Percentiles rank a stretch among this genome's conserved stretches.
phyloP scores from a whole-genome alignment of 2,888 invertebrate species.

The Calameuta filiformis region DNA sequence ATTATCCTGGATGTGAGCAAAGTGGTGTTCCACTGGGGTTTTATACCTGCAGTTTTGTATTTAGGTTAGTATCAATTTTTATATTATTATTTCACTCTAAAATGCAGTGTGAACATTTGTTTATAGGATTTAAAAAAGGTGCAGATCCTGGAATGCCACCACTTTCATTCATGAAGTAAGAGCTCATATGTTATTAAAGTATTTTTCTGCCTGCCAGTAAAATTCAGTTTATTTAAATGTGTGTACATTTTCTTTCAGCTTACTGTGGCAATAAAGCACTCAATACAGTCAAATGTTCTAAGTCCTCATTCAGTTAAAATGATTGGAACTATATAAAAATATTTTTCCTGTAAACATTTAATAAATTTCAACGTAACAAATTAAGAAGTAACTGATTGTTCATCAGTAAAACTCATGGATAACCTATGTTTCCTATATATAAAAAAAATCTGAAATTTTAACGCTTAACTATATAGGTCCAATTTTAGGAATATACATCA shows the following conservation, averaged over 20 bases:
- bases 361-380: too few relatives aligned
- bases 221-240: neutral
- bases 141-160: slow-evolving; percentile 79
- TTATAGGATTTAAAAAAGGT: slow-evolving; percentile 75
- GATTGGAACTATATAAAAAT: too few relatives aligned
- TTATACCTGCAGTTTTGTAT: slow-evolving; percentile 76
- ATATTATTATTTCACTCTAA: neutral
- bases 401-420: too few relatives aligned
- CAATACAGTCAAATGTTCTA: too few relatives aligned
- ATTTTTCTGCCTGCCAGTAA: slow-evolving; percentile 2
- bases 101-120: neutral
- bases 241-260: slow-evolving; percentile 56
- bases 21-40: slow-evolving; percentile 77
- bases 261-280: slow-evolving; percentile 62
- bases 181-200: slow-evolving; percentile 17
- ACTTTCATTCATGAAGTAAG: slow-evolving; percentile 69
- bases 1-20: slow-evolving; percentile 72
- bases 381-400: too few relatives aligned
- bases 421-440: too few relatives aligned
- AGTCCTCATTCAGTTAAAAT: too few relatives aligned
- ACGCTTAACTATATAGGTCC: too few relatives aligned
- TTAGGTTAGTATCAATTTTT: slow-evolving; percentile 68
- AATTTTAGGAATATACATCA: too few relatives aligned
- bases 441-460: too few relatives aligned
- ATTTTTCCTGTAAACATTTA: too few relatives aligned